These are phyloP conservation scores for Eretmocerus hayati DNA, from an alignment of 2,888 invertebrate species.

Conservation along the genomic window DNA sequence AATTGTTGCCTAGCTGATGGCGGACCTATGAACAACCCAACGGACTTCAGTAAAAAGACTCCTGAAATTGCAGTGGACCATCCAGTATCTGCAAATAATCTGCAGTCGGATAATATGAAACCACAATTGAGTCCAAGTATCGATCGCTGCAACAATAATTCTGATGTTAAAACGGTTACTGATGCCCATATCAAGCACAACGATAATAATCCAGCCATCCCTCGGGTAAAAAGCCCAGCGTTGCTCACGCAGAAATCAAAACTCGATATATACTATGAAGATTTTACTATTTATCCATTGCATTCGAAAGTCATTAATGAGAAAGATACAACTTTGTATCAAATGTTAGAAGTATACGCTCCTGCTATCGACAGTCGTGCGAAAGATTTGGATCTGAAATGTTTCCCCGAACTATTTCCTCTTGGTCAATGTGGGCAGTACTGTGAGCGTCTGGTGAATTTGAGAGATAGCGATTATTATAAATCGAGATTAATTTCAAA, in stretches of 20 bases:
- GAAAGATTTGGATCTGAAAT: conserved; percentile 23
- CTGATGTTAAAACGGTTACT: background rate
- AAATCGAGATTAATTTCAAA: too few species aligned
- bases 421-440: conserved; percentile 25
- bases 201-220: too few species aligned
- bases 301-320: conserved; percentile 24
- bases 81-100: too few species aligned
- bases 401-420: too few species aligned
- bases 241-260: conserved; percentile 16
- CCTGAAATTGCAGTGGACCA: too few species aligned
- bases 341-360: conserved; percentile 26
- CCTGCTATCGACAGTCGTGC: conserved; percentile 22
- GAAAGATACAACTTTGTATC: conserved; percentile 23
- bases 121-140: background rate
- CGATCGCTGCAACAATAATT: background rate
- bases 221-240: background rate
- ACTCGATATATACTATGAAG: conserved; percentile 16
- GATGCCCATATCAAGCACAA: background rate
- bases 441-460: background rate
- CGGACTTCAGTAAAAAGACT: too few species aligned
- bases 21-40: too few species aligned
- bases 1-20: too few species aligned
- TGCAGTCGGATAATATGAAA: too few species aligned
- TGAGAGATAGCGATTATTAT: too few species aligned
- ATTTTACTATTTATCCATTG: conserved; percentile 23